A percentile compares a stretch with the other conserved stretches of the same genome.
phyloP scores from a whole-genome alignment of 2,888 invertebrate genomes.

The Heliconius cydno region DNA sequence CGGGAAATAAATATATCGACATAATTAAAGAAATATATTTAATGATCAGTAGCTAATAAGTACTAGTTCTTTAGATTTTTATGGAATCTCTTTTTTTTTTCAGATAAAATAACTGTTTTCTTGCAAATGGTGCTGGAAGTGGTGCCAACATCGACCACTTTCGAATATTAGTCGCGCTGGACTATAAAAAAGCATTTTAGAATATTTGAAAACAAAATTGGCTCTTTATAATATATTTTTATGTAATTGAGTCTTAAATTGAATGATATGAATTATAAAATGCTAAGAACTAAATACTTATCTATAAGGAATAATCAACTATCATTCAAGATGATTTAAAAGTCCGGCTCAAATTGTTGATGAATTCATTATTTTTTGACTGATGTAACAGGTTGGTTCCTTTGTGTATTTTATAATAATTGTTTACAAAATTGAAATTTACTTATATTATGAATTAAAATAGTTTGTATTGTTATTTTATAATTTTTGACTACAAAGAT shows the following conservation, averaged over 20 bases:
- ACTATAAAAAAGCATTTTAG: constrained; percentile 72
- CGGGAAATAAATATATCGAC: no score
- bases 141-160: constrained; percentile 92
- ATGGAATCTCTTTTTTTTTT: constrained; percentile 51
- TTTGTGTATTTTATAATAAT: constrained; percentile 46
- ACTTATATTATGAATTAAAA: constrained; percentile 39
- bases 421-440: constrained; percentile 41
- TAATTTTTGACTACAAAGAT: constrained; percentile 28
- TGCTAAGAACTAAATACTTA: constrained; percentile 27
- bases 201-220: constrained; percentile 34
- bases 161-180: constrained; percentile 82
- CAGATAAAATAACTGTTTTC: constrained; percentile 95
- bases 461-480: constrained; percentile 43
- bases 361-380: constrained; percentile 52
- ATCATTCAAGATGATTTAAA: constrained; percentile 26
- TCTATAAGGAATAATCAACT: constrained; percentile 26
- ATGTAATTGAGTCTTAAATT: constrained; percentile 31
- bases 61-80: not conserved
- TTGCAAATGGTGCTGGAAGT: constrained; percentile 95
- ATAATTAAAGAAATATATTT: no score
- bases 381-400: constrained; percentile 52
- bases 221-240: constrained; percentile 37
- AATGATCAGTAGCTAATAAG: no score
- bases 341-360: constrained; percentile 33
- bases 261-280: constrained; percentile 17